Evolutionary conservation across 2,888 invertebrate species (phyloP).

Genomic region (Erannis defoliaria): DNA sequence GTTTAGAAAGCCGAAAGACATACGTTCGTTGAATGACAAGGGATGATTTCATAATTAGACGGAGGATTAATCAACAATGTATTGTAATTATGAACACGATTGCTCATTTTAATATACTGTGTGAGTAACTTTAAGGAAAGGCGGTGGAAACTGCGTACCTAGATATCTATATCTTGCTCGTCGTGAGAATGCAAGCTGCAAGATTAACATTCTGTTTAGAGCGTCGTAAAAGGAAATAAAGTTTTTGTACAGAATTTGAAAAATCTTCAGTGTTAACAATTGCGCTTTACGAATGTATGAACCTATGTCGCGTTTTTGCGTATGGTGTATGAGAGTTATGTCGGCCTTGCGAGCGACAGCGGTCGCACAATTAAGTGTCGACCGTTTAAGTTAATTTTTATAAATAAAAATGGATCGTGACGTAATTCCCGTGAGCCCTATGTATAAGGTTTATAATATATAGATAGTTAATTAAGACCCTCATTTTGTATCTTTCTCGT

Average conservation of each 20-base stretch:
- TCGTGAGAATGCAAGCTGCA: slow-evolving; percentile 6
- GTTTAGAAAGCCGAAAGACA: slow-evolving; percentile 57
- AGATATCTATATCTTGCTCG: background rate
- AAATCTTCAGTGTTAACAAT: slow-evolving; percentile 47
- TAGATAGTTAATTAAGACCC: slow-evolving; percentile 34
- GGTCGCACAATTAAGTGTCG: slow-evolving; percentile 25
- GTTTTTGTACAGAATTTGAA: slow-evolving; percentile 54
- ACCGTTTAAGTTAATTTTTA: slow-evolving; percentile 29
- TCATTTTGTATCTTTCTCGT: slow-evolving; percentile 44
- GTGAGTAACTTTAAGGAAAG: slow-evolving; percentile 27
- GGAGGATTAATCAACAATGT: slow-evolving; percentile 32
- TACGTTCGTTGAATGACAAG: slow-evolving; percentile 16
- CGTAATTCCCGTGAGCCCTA: slow-evolving; percentile 31
- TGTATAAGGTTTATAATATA: slow-evolving; percentile 39
- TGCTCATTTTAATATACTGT: slow-evolving; percentile 43
- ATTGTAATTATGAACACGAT: slow-evolving; percentile 31
- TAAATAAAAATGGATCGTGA: slow-evolving; percentile 31
- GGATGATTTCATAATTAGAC: slow-evolving; percentile 23
- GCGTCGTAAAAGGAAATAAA: slow-evolving; percentile 38
- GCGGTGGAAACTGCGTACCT: background rate
- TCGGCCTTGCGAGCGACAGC: slow-evolving; percentile 26
- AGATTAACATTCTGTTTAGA: slow-evolving; percentile 25
- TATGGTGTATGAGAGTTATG: slow-evolving; percentile 32
- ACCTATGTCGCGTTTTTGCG: slow-evolving; percentile 44
- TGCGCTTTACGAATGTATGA: slow-evolving; percentile 49